Evolutionary conservation across 2,888 invertebrate genomes (phyloP), one percentile per base, ranked within the genome.

Genomic region (Lottia gigantea): DNA sequence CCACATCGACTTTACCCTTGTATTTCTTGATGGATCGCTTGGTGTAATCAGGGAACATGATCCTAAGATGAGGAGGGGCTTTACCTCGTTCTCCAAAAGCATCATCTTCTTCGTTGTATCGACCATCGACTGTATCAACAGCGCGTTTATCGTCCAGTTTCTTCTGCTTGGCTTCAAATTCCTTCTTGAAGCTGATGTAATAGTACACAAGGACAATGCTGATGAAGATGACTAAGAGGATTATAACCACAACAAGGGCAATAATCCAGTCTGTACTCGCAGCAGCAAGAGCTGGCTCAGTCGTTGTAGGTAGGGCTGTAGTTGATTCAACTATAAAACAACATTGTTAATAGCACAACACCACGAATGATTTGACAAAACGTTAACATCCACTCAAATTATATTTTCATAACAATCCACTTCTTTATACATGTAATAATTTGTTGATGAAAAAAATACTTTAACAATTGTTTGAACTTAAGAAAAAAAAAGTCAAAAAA

Each of bases 121-220:
- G 25, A 40, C 55, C 40, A 55, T 69, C 69, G 61, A 69, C 23
- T 23, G 55, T 55, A 23, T 55, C 55, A 19, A 23, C 19, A 3
- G 55, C 55, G 31, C 64, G 61, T 23, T 19, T 46, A 16, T 40
- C 68, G 12, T 68, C 55, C 15, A 76, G 74, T n/a, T 70, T 68
- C 8, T 73, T 66, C 45, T 75, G 71, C 31, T 74, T 74, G 23
- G 49, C 45, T 23, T 71, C 74, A 46, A 73, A 45, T 14, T 74
- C 71, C 70, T 79, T 79, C 64, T 74, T 66, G 69, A 78, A 76
- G 70, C 75, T 76, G 67, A 72, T 66, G 26, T 71, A 70, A 19
- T 67, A 72, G 15, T 75, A 40, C 7, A 75, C 68, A 1, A 72
- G 61, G 1, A 47, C 64, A 19, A 76, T 73, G 12, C 16, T 71